Conservation (phyloP, 2,797 vertebrate genomes). For the Todus mexicanus region DNA sequence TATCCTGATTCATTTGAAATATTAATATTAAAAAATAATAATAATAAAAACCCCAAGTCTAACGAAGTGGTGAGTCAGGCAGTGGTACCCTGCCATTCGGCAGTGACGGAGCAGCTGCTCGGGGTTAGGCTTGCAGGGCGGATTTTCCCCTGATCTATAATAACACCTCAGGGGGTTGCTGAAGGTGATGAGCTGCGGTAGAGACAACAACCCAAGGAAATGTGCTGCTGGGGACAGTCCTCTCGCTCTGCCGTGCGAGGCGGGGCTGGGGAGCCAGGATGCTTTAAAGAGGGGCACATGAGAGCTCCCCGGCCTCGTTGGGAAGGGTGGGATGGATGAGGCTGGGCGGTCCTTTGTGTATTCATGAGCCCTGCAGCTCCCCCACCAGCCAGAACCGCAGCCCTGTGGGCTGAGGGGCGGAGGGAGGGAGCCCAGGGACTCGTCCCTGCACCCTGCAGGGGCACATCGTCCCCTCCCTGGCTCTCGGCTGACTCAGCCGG, state of each 20-base stretch:
- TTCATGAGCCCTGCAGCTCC: background rate
- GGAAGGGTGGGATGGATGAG: background rate
- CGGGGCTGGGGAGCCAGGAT: background rate
- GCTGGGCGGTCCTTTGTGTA: background rate
- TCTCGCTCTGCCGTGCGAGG: background rate
- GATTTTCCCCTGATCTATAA: background rate
- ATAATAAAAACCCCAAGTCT: background rate
- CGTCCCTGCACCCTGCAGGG: background rate
- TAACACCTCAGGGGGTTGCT: background rate
- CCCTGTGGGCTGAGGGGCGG: background rate
- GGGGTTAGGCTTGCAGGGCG: background rate
- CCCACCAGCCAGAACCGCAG: accelerated
- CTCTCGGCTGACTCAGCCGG: constrained; percentile 13
- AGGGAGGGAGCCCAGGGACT: background rate
- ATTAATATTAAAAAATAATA: background rate
- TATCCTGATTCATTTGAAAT: constrained; percentile 26
- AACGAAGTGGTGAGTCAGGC: background rate
- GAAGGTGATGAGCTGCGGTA: background rate
- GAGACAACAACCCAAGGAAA: background rate
- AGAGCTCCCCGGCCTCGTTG: background rate
- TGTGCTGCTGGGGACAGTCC: background rate
- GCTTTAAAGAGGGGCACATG: background rate
- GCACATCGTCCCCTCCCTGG: background rate
- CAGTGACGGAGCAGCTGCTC: background rate
- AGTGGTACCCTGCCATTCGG: background rate